phyloP scores from a whole-genome alignment of 2,113 vertebrate species.

The Salvelinus namaycush region DNA sequence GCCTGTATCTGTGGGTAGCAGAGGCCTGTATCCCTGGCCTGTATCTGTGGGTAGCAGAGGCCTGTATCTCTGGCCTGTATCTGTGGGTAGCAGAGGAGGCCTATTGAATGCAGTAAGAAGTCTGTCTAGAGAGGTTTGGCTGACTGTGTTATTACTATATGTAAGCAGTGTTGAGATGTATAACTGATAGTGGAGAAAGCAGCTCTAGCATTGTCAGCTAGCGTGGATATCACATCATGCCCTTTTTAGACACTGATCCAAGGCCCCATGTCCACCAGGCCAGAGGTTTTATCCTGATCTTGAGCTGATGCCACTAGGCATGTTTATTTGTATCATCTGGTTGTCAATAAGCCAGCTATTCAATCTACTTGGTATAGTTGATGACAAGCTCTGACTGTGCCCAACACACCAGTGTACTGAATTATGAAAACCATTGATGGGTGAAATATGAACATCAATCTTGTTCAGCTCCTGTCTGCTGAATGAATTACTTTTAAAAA shows the following conservation, averaged over 20 bases:
- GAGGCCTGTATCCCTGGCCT: too few species aligned
- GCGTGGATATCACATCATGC: neutral
- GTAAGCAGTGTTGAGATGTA: neutral
- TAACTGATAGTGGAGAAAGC: neutral
- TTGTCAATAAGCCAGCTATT: constrained; percentile 44
- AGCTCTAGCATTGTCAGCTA: neutral
- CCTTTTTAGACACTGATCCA: neutral
- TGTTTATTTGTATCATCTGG: constrained; percentile 23
- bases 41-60: neutral
- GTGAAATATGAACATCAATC: constrained; percentile 71
- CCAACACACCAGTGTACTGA: constrained; percentile 41
- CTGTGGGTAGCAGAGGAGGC: too few species aligned
- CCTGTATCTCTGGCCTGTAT: too few species aligned
- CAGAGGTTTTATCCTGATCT: constrained; percentile 11
- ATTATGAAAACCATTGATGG: constrained; percentile 64
- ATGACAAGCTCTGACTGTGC: constrained; percentile 56
- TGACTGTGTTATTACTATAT: too few species aligned
- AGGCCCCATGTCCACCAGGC: neutral
- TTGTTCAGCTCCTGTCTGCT: constrained; percentile 54
- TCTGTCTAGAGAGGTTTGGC: neutral
- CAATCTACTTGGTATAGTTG: constrained; percentile 34
- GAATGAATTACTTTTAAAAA: constrained; percentile 61
- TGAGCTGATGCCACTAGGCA: neutral
- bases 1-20: too few species aligned
- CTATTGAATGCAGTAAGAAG: neutral